Evolutionary conservation across 2,888 invertebrate genomes (phyloP).

Genomic region (Syritta pipiens): DNA sequence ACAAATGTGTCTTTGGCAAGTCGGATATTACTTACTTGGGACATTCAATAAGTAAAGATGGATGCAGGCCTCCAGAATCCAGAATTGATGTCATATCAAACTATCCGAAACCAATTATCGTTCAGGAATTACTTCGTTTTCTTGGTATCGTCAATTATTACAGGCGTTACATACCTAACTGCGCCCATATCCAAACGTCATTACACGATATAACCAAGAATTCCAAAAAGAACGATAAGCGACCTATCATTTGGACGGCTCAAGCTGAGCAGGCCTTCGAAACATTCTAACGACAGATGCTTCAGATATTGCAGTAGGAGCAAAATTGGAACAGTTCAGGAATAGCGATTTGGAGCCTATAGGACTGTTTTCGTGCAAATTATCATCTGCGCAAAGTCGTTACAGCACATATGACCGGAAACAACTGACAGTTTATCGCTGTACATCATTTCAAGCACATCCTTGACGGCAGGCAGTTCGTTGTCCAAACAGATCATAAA

Average conservation of each 20-base stretch:
- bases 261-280: conserved; percentile 14
- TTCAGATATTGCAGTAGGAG: conserved; percentile 14
- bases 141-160: conserved; percentile 36
- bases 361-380: conserved; percentile 10
- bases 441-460: neutral
- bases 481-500: neutral
- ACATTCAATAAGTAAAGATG: neutral
- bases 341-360: neutral
- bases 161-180: conserved; percentile 27
- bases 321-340: conserved; percentile 9
- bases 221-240: conserved; percentile 25
- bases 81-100: conserved; percentile 35
- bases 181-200: neutral
- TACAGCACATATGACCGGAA: conserved; percentile 3
- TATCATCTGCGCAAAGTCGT: neutral
- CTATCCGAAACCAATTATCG: conserved; percentile 15
- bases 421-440: neutral
- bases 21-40: no score
- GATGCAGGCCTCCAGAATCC: conserved; percentile 19
- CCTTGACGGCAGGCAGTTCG: neutral
- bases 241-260: neutral
- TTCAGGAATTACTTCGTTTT: conserved; percentile 10
- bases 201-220: neutral
- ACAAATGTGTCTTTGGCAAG: no score
- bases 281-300: conserved; percentile 10